Evolutionary conservation across 1,140 invertebrate species (phyloP), one percentile per base, ranked within the genome.

Genomic region (Zophobas atratus): DNA sequence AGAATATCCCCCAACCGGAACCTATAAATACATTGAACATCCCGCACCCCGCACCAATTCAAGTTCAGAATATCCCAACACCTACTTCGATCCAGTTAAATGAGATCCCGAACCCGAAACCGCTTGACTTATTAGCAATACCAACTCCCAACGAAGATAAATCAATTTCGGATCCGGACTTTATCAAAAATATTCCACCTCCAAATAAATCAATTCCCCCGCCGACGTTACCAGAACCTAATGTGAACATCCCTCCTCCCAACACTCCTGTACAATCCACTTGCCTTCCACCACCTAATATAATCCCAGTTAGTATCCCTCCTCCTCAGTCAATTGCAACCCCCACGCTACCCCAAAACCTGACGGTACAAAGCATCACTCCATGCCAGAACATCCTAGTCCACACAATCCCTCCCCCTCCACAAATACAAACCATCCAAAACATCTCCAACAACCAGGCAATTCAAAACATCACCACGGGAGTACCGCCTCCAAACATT

Each of bases 31-130:
- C 87, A 1, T 75, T 85, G 32, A 85, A 82, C 70, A 86, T 87
- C 73, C 88, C 87, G 1, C 88, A 89, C 38, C 89, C 88, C 1
- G 81, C 86, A 5, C 88, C 88, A 56, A 79, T 90, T 35, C 88
- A 88, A 72, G 87, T 88, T 3, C 88, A 88, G 6, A 88, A 87
- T 81, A 88, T 90, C 70, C 88, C 88, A 51, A 88, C 89, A 0
- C 88, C 89, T 1, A 86, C 83, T 39, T 82, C 85, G 1, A 79
- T 86, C 38, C 84, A 86, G 75, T 78, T 87, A 35, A 85, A 85
- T 53, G 83, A 85, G 78, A 86, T 87, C 35, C 86, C 85, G n/a
- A 85, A 84, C 49, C 86, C 85, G 3, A 85, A 86, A 77, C 86
- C 85, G 6, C 71, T 87, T 6, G 84, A 85, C 77, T 70, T 86